Conservation (phyloP, 2,113 vertebrate genomes). For the Myanophis thanlyinensis region DNA sequence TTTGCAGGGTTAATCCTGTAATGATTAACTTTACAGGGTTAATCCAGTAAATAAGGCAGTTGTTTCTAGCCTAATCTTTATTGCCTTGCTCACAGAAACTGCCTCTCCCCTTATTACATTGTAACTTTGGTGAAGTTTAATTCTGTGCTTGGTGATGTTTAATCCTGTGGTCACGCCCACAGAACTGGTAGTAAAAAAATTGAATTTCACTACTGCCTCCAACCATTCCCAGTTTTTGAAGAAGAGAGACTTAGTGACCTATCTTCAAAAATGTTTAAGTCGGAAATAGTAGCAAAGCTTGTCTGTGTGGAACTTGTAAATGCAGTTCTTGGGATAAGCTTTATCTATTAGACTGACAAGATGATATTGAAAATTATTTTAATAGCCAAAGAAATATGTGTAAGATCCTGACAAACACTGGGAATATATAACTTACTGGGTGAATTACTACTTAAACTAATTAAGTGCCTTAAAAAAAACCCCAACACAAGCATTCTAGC, state of each 20-base stretch:
- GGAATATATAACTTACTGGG: conserved; percentile 31
- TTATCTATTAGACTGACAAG: neutral
- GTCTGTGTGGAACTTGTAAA: neutral
- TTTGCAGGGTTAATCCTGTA: too few species aligned
- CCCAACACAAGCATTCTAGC: conserved; percentile 67
- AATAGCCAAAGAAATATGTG: conserved; percentile 24
- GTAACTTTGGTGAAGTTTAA: too few species aligned
- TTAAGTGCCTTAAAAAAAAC: conserved; percentile 43
- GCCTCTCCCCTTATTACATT: too few species aligned
- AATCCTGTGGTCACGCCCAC: too few species aligned
- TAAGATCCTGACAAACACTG: neutral
- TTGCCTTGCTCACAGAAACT: too few species aligned
- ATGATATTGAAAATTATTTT: conserved; percentile 1
- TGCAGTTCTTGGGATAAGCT: neutral
- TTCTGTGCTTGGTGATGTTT: too few species aligned
- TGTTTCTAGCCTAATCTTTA: too few species aligned
- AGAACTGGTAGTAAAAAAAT: too few species aligned
- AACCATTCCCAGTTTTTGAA: conserved; percentile 1
- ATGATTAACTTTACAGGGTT: too few species aligned
- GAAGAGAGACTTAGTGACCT: neutral
- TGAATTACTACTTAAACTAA: conserved; percentile 31
- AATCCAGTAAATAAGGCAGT: too few species aligned
- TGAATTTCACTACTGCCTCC: neutral
- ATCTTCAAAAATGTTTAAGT: neutral
- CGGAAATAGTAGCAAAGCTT: neutral